These are phyloP conservation scores for Hepsetus odoe DNA, from an alignment of 2,113 vertebrate genomes.

Conservation along the genomic window DNA sequence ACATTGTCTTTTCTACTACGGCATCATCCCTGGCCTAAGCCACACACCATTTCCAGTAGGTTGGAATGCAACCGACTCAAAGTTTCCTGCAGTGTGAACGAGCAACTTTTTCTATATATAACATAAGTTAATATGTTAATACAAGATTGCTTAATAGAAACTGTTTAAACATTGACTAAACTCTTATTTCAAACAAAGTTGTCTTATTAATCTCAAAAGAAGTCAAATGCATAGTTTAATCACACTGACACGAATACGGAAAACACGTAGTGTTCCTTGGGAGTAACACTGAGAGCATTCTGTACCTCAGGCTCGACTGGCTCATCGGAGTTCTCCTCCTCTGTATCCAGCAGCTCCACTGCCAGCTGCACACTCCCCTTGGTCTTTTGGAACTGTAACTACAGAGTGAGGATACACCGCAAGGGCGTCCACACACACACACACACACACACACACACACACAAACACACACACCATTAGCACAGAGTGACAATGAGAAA, in stretches of 20 bases:
- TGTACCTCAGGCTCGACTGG: conserved; percentile 92
- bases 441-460: background rate
- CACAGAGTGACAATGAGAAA: conserved; percentile 13
- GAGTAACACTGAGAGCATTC: conserved; percentile 33
- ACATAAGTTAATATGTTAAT: too few relatives aligned
- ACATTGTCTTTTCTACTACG: too few relatives aligned
- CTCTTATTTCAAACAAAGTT: too few relatives aligned
- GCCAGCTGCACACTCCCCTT: conserved; percentile 87
- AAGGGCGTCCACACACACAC: background rate
- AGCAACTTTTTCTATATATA: too few relatives aligned
- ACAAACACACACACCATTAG: background rate
- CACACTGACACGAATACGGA: too few relatives aligned
- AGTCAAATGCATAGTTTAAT: too few relatives aligned
- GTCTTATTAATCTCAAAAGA: too few relatives aligned
- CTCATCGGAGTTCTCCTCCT: conserved; percentile 96
- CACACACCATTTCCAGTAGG: too few relatives aligned
- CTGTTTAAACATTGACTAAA: too few relatives aligned
- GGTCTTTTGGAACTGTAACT: conserved; percentile 94
- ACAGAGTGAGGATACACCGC: conserved; percentile 13
- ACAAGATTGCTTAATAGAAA: background rate
- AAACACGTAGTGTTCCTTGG: background rate
- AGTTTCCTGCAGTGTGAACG: too few relatives aligned
- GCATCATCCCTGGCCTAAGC: too few relatives aligned
- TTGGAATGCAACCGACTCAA: too few relatives aligned
- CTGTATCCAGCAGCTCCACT: conserved; percentile 95